Conservation (phyloP, 1,140 invertebrate species). For the Phymastichus coffea region DNA sequence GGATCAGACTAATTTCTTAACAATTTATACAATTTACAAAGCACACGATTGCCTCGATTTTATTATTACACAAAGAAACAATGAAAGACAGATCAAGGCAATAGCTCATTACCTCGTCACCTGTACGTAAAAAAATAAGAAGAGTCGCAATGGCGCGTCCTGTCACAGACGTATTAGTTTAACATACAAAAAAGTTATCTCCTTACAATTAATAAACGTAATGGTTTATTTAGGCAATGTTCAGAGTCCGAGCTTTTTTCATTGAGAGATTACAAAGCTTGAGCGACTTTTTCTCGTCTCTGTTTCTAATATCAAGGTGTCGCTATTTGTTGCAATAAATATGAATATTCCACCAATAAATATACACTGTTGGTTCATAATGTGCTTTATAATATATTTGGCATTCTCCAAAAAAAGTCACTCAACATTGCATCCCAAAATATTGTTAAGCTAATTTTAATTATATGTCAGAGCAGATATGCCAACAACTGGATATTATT, state of each 20-base stretch:
- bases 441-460: too few relatives aligned
- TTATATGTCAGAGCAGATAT: too few relatives aligned
- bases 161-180: conserved; percentile 1
- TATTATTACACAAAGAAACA: neutral
- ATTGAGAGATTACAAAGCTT: conserved; percentile 16
- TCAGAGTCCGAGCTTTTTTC: conserved; percentile 22
- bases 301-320: conserved; percentile 24
- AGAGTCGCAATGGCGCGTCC: conserved; percentile 2
- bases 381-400: conserved; percentile 8
- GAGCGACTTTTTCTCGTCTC: conserved; percentile 6
- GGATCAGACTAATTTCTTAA: neutral
- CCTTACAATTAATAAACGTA: conserved; percentile 21
- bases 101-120: neutral
- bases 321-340: conserved; percentile 18
- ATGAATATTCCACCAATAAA: too few relatives aligned
- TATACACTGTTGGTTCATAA: neutral
- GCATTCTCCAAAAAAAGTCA: conserved; percentile 11
- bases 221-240: conserved; percentile 27
- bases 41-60: neutral
- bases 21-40: conserved; percentile 4
- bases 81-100: conserved; percentile 5
- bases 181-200: conserved; percentile 2
- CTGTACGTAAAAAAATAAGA: too few relatives aligned
- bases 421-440: conserved; percentile 7
- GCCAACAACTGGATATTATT: too few relatives aligned